Conservation (phyloP, 2,797 vertebrate genomes). For the Anolis apletophallus region DNA sequence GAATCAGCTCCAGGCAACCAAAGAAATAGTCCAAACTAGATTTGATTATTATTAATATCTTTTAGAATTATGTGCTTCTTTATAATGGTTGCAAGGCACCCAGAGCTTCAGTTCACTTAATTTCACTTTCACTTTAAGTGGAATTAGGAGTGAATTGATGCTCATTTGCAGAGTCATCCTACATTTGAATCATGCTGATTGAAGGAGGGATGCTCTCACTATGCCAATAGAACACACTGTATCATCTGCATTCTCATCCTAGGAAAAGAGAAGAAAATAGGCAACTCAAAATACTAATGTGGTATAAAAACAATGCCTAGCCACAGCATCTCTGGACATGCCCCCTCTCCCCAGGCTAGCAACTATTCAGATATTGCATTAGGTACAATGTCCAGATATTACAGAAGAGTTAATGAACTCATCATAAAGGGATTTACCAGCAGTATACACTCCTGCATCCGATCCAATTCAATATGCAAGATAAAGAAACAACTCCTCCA, state of each 20-base stretch:
- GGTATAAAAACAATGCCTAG: neutral
- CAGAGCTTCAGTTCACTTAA: neutral
- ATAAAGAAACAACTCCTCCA: neutral
- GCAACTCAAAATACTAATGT: neutral
- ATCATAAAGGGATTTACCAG: no score
- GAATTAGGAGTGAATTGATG: neutral
- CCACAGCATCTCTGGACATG: neutral
- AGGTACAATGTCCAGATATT: no score
- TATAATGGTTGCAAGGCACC: no score
- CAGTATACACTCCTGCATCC: neutral
- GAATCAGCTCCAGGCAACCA: no score
- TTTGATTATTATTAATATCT: no score
- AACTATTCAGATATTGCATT: neutral
- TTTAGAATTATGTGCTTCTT: no score
- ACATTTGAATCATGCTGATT: neutral
- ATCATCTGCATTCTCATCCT: neutral
- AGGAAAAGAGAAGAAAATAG: neutral
- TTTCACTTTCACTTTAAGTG: neutral
- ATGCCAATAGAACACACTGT: neutral
- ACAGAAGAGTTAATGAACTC: neutral
- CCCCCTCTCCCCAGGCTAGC: no score
- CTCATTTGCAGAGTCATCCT: neutral
- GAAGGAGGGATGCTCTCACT: neutral
- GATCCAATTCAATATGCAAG: neutral
- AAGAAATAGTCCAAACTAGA: no score